Percentiles rank a stretch among this genome's conserved stretches.
These are phyloP conservation scores for Caenorhabditis tropicalis DNA, from an alignment of 1,140 invertebrate genomes.

Conservation along the genomic window DNA sequence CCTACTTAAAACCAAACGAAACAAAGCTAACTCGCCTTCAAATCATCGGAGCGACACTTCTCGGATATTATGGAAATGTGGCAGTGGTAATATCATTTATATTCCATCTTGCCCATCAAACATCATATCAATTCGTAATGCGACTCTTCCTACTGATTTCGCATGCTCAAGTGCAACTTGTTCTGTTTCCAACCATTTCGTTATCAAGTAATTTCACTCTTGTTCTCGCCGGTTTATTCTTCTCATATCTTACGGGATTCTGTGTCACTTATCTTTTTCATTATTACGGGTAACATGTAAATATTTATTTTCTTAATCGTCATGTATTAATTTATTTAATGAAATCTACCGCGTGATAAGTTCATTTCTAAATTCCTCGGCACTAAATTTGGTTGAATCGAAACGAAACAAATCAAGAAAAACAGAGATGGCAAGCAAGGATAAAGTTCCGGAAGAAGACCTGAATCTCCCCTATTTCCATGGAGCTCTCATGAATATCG, in stretches of 20 bases:
- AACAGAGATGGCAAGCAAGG: neutral
- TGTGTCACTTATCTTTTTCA: neutral
- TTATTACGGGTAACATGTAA: neutral
- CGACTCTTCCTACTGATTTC: slow-evolving; percentile 68
- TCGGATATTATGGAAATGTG: slow-evolving; percentile 70
- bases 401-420: neutral
- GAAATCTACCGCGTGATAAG: no score
- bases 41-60: slow-evolving; percentile 45
- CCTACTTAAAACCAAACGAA: neutral
- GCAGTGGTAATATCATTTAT: slow-evolving; percentile 69
- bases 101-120: slow-evolving; percentile 64
- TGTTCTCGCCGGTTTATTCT: neutral
- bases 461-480: slow-evolving; percentile 59
- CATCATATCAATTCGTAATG: slow-evolving; percentile 61
- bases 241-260: neutral
- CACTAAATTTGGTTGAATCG: no score
- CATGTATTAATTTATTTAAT: no score
- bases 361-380: neutral
- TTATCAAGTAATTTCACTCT: neutral
- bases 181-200: neutral
- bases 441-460: slow-evolving; percentile 51
- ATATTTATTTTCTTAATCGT: no score
- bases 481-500: slow-evolving; percentile 62
- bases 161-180: slow-evolving; percentile 68
- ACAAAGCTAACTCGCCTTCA: neutral